These are phyloP conservation scores for Diprion similis DNA, from an alignment of 1,140 invertebrate genomes.

Conservation along the genomic window DNA sequence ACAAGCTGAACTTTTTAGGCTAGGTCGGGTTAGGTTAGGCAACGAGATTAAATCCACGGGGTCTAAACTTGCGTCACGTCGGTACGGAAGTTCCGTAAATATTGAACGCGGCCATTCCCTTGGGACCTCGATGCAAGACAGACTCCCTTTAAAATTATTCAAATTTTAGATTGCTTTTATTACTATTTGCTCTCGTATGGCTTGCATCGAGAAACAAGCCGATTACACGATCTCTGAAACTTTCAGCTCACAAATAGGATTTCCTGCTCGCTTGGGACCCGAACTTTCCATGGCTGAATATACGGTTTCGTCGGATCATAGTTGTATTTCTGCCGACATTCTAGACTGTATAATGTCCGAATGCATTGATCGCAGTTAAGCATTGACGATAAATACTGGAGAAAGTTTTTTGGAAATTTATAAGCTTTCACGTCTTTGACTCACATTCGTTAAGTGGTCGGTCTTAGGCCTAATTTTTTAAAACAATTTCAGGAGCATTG, in stretches of 20 bases:
- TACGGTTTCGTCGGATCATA: too few relatives aligned
- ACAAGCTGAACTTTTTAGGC: conserved; percentile 5
- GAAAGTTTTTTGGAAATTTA: too few relatives aligned
- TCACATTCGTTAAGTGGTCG: too few relatives aligned
- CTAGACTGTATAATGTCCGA: too few relatives aligned
- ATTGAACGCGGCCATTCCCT: neutral
- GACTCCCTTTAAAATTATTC: neutral
- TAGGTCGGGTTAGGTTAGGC: neutral
- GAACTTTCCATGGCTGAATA: neutral
- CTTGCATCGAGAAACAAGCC: neutral
- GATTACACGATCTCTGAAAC: neutral
- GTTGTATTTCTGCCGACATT: too few relatives aligned
- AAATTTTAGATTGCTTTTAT: conserved; percentile 2
- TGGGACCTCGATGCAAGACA: neutral
- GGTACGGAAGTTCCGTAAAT: conserved; percentile 2
- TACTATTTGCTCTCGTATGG: conserved; percentile 7
- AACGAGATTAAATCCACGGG: neutral
- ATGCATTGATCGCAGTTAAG: too few relatives aligned
- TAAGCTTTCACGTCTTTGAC: too few relatives aligned
- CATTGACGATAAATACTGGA: too few relatives aligned
- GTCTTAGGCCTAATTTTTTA: too few relatives aligned
- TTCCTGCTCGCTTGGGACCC: neutral
- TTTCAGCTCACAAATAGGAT: conserved; percentile 5
- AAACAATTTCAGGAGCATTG: too few relatives aligned
- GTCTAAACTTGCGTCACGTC: conserved; percentile 4